Percentiles rank a stretch among this genome's conserved stretches.
Evolutionary conservation across 2,113 vertebrate genomes (phyloP).

Genomic region (Puffinus mauretanicus): DNA sequence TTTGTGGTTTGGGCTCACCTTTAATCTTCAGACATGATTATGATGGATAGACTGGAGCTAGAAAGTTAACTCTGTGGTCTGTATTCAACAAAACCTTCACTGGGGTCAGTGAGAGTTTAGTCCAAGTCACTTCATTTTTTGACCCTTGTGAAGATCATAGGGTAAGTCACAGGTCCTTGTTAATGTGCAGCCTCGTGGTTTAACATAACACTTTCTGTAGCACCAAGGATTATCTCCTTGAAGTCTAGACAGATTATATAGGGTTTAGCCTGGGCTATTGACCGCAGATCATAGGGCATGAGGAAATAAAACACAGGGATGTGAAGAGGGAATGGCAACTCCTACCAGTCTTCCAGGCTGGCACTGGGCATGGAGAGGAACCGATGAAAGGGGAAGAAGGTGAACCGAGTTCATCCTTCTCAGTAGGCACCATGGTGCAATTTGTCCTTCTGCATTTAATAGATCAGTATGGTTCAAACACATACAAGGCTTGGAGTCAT

Average conservation of each 20-base stretch:
- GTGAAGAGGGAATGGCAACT: not conserved
- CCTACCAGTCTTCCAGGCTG: not conserved
- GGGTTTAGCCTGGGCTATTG: not conserved
- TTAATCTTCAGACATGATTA: not conserved
- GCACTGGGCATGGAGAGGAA: not conserved
- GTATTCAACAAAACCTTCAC: accelerated
- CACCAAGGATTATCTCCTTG: not conserved
- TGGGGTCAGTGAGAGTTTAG: not conserved
- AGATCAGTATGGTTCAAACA: not conserved
- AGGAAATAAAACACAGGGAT: not conserved
- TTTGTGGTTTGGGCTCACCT: not conserved
- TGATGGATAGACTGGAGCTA: not conserved
- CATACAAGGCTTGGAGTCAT: not conserved
- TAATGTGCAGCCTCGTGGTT: not conserved
- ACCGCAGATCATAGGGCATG: not conserved
- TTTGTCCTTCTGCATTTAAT: not conserved
- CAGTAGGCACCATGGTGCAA: not conserved
- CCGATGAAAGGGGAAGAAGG: not conserved
- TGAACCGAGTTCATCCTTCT: not conserved
- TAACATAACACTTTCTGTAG: not conserved
- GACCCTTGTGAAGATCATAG: not conserved
- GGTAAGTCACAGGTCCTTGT: not conserved
- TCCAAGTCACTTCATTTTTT: not conserved
- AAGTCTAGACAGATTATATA: constrained; percentile 32
- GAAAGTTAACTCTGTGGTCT: not conserved